These are phyloP conservation scores for Naso thynnoides DNA, from an alignment of 2,797 vertebrate genomes.

Conservation along the genomic window DNA sequence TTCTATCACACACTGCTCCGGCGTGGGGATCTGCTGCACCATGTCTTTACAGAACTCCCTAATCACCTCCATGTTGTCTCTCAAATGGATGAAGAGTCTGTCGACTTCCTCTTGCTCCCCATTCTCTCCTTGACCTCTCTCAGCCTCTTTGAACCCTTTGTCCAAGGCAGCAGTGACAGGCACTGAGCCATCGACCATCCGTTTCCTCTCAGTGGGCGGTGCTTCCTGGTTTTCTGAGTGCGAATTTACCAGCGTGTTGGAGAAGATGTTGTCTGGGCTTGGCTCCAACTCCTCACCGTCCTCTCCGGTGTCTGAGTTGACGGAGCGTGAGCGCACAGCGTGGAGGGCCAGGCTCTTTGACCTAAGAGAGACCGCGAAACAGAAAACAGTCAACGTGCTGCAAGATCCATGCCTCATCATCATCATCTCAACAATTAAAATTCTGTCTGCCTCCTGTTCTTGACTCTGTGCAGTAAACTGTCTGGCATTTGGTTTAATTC, in stretches of 20 bases:
- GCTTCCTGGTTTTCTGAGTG: conserved; percentile 65
- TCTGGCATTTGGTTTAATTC: conserved; percentile 2
- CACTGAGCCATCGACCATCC: conserved; percentile 43
- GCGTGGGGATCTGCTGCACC: conserved; percentile 89
- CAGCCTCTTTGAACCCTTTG: conserved; percentile 48
- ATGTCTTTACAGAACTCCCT: conserved; percentile 88
- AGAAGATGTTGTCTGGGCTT: conserved; percentile 76
- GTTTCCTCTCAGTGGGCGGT: conserved; percentile 30
- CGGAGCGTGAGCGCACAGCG: conserved; percentile 75
- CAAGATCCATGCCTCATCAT: too few species aligned
- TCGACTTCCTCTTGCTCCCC: conserved; percentile 79
- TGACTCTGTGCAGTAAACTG: background rate
- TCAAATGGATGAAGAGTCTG: conserved; percentile 90
- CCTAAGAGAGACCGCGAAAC: conserved; percentile 74
- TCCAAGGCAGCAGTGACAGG: conserved; percentile 33
- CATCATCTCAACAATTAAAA: background rate
- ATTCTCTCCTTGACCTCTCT: conserved; percentile 72
- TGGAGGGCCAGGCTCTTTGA: conserved; percentile 93
- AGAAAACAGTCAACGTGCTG: conserved; percentile 1
- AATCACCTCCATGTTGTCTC: conserved; percentile 89
- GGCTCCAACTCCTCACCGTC: conserved; percentile 77
- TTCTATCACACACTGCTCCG: conserved; percentile 93
- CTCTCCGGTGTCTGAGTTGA: conserved; percentile 82
- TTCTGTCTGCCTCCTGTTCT: background rate
- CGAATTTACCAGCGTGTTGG: conserved; percentile 73